Percentiles rank a stretch among this genome's conserved stretches.
Evolutionary conservation across 2,113 vertebrate species (phyloP).

Genomic region (Bubo scandiacus): DNA sequence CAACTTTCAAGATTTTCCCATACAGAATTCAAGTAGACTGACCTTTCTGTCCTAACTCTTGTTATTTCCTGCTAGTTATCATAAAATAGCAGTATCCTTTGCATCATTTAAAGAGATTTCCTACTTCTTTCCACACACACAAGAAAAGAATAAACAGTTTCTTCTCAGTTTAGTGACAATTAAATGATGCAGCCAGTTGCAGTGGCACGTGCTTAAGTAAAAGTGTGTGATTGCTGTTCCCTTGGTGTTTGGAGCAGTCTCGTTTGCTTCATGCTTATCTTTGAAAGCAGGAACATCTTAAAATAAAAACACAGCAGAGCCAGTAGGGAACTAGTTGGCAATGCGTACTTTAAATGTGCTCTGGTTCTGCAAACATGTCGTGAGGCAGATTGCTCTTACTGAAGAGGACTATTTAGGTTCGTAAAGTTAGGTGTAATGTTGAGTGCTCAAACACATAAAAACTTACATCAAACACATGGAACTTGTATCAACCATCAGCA

Average conservation of each 20-base stretch:
- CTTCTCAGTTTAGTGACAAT: not conserved
- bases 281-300: constrained; percentile 51
- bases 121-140: constrained; percentile 16
- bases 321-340: constrained; percentile 4
- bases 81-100: constrained; percentile 46
- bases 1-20: not conserved
- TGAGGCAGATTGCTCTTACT: not conserved
- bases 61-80: constrained; percentile 53
- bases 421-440: not conserved
- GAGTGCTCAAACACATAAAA: not conserved
- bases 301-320: constrained; percentile 41
- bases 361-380: not conserved
- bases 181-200: not conserved
- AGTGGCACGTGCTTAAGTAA: not conserved
- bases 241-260: not conserved
- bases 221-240: not conserved
- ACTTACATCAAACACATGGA: not conserved
- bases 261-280: constrained; percentile 29
- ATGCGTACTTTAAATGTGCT: not conserved
- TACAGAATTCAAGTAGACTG: not conserved
- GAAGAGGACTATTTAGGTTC: not conserved
- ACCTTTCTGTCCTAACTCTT: constrained; percentile 37
- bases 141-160: constrained; percentile 17
- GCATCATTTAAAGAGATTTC: constrained; percentile 44
- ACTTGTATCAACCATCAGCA: not conserved